Evolutionary conservation across 2,797 vertebrate genomes (phyloP), one percentile per base, ranked within the genome.

Genomic region (Gymnoscopelus braueri): DNA sequence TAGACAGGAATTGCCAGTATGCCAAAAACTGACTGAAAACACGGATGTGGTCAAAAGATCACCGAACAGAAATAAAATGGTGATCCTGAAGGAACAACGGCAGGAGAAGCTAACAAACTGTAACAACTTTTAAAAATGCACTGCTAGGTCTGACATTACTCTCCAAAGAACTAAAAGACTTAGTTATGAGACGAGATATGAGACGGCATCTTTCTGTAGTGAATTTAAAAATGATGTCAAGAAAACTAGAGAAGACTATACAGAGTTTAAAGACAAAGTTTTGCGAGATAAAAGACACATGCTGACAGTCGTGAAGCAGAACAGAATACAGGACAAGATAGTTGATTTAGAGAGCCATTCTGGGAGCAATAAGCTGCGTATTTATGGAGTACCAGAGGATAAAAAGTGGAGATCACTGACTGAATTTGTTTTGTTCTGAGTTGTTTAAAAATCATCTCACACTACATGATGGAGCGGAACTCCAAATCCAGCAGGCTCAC

Each of bases 51-150:
- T 14, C 4, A 44, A n/a, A 44, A n/a, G 35, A 60, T 29, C 26
- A 14, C 55, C 12, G 24, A 58, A 51, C 11, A 14, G 14, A 51
- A 51, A 51, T 8, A 51, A 51, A 50, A 50, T 11, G 49, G 0
- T 8, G 24, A 14, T 7, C 3, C 3, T 23, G 26, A 58, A 58
- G 55, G 26, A 58, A 58, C 55, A 58, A 12, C n/a, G 24, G 10
- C 32, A 60, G 35, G 14, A 44, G 57, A 44, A 60, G 7, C 32
- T 39, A 35, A 35, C 32, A 35, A 35, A 35, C 32, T 39, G 32
- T 19, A 39, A 39, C 57, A 35, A 39, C 29, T 59, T 63, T 60
- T 84, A 84, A 86, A 78, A 80, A 82, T 44, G n/a, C 80, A 56
- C 72, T 82, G 78, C 59, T 9, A 19, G 59, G 51, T 44, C 60